Evolutionary conservation across 2,888 invertebrate genomes (phyloP).

Genomic region (Leucophora obtusa): DNA sequence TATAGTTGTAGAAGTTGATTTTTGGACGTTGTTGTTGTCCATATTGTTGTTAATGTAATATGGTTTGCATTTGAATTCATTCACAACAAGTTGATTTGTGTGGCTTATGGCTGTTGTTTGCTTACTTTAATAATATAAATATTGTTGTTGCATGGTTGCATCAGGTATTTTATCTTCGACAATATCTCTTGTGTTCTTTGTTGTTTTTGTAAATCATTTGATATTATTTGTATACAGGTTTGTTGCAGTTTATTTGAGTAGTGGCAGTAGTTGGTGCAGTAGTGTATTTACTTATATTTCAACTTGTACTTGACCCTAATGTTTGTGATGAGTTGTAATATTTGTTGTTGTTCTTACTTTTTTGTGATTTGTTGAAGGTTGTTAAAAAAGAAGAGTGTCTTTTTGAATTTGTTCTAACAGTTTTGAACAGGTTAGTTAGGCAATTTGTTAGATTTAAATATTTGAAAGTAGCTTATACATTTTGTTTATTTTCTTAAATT

Average conservation of each 20-base stretch:
- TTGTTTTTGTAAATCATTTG: conserved; percentile 39
- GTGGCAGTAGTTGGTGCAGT: conserved; percentile 6
- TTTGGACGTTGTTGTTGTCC: neutral
- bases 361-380: conserved; percentile 54
- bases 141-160: conserved; percentile 38
- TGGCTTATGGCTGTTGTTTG: conserved; percentile 15
- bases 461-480: too few relatives aligned
- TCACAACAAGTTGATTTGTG: conserved; percentile 57
- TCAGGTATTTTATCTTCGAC: conserved; percentile 54
- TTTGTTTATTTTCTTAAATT: too few relatives aligned
- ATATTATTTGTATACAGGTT: conserved; percentile 40
- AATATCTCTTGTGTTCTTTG: neutral
- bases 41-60: conserved; percentile 31
- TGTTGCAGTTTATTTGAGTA: conserved; percentile 31
- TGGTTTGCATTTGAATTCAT: conserved; percentile 53
- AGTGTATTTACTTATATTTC: conserved; percentile 45
- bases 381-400: conserved; percentile 47
- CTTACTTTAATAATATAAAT: conserved; percentile 22
- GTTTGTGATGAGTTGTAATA: conserved; percentile 45
- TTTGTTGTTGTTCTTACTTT: conserved; percentile 50
- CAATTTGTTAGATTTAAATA: too few relatives aligned
- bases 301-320: conserved; percentile 64
- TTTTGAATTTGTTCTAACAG: neutral
- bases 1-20: neutral
- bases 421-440: too few relatives aligned